Evolutionary conservation across 1,140 invertebrate species (phyloP), one percentile per base, ranked within the genome.

Genomic region (Adelges cooleyi): DNA sequence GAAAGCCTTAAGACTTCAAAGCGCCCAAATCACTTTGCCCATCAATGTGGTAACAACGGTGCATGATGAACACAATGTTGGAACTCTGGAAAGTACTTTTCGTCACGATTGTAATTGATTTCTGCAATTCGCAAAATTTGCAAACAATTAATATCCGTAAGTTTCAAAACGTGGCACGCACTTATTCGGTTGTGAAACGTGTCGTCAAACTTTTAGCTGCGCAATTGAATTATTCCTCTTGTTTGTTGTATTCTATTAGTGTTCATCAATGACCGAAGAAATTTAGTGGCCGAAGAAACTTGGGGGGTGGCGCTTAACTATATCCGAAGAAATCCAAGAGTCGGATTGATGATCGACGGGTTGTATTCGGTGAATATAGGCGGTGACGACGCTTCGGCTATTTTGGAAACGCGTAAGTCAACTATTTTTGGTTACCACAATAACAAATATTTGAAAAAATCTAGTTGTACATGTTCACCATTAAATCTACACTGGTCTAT

Each of bases 211-310:
- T n/a, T 44, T 8, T 44, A n/a, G 40, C n/a, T 44, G 8, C 40
- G 5, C 15, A 44, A 17, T 44, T 11, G 11, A 33, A 6, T 33
- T 33, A 33, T 33, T n/a, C n/a, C n/a, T n/a, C n/a, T n/a, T n/a
- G n/a, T n/a, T n/a, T n/a, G n/a, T n/a, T n/a, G n/a, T n/a, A 33
- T 11, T 33, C 5, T 33, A 6, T 18, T 50, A 87, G 86, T 88
- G 70, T 81, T 84, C 67, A 79, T 86, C 10, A 86, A 86, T 71
- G 85, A 87, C 72, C 83, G 84, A 70, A 80, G 80, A 44, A 86
- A 86, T 72, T 76, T 77, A 23, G 76, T 86, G 8, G 84, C 84
- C 18, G 78, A 82, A 67, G 82, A 82, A 71, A 78, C 84, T 3
- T 77, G 87, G 51, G 80, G 84, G 67, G 82, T 84, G 13, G 84